Base-by-base conservation (phyloP, 2,113 vertebrate genomes). In the Poecilia latipinna region DNA sequence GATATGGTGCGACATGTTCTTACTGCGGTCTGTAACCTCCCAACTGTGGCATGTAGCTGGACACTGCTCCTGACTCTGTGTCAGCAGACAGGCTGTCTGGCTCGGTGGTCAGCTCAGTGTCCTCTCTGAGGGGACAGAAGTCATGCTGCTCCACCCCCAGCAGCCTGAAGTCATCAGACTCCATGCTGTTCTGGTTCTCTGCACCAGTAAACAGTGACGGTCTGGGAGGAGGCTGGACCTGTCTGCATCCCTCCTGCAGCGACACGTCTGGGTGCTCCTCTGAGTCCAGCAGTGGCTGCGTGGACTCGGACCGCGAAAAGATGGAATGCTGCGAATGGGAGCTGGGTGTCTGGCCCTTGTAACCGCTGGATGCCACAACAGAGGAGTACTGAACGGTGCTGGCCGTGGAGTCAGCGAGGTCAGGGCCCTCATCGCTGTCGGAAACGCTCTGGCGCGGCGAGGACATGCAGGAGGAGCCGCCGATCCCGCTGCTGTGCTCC, bases 401-500 rank as follows among this genome's bases (percentile, higher is more conserved):
- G 2, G 96, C 96, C 0, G 96, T 97, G 80, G 96, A 98, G 80
- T 98, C 97, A 0, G 94, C 92, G 0, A 95, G 94, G 88, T 98
- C 97, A 0, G 94, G 95, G 0, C 95, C 95, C 77, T 97, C 97
- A 0, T 99, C 97, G 0, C 94, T 96, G 90, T 98, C 97, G 0
- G 97, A 98, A 64, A 98, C 96, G 4, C 98, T 99, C 82, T 97
- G 97, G 32, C 96, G 95, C 8, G 97, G 98, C 3, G 98, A 98
- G 1, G 98, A 99, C 97, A 98, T 96, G 88, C 98, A 98, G 0
- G 97, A 99, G 1, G 98, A 99, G 35, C 97, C 97, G 1, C 98
- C 97, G 28, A 99, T 99, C 60, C 98, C 97, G 74, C 98, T 99
- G 93, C 97, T 99, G 92, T 98, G 96, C 68, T 98, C 98, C 86